A percentile compares a stretch with the other conserved stretches of the same genome.
These are phyloP conservation scores for Kryptopterus vitreolus DNA, from an alignment of 2,797 vertebrate genomes.

Conservation along the genomic window DNA sequence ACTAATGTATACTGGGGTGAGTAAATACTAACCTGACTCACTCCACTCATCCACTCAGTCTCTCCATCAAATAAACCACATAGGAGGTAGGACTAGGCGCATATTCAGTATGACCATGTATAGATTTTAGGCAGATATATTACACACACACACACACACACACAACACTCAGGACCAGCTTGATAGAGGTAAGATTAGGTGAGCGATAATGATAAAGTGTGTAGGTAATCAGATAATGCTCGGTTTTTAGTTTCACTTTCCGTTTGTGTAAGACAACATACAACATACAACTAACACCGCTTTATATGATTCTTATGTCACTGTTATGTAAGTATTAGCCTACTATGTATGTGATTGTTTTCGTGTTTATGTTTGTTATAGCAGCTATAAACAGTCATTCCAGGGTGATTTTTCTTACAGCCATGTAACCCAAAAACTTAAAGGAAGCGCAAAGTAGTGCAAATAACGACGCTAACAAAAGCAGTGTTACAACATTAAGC, in stretches of 20 bases:
- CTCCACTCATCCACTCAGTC: neutral
- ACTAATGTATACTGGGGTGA: neutral
- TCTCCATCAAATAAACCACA: neutral
- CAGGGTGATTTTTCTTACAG: neutral
- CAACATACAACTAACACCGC: too few relatives aligned
- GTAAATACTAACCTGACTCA: neutral
- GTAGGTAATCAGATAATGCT: neutral
- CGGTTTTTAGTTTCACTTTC: neutral
- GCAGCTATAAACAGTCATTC: neutral
- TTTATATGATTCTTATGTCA: neutral
- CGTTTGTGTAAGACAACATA: neutral
- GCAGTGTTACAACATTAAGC: too few relatives aligned
- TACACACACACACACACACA: neutral
- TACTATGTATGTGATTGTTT: neutral
- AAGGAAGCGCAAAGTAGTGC: neutral
- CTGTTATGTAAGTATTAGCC: neutral
- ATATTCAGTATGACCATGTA: neutral
- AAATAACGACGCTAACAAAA: neutral
- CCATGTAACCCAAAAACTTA: neutral
- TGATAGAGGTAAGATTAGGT: conserved; percentile 39
- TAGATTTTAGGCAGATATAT: neutral
- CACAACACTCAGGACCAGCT: neutral
- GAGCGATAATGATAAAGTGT: too few relatives aligned
- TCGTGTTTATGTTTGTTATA: neutral
- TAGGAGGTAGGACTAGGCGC: neutral